phyloP scores from a whole-genome alignment of 2,797 vertebrate genomes.

The Dendrocincla fuliginosa region DNA sequence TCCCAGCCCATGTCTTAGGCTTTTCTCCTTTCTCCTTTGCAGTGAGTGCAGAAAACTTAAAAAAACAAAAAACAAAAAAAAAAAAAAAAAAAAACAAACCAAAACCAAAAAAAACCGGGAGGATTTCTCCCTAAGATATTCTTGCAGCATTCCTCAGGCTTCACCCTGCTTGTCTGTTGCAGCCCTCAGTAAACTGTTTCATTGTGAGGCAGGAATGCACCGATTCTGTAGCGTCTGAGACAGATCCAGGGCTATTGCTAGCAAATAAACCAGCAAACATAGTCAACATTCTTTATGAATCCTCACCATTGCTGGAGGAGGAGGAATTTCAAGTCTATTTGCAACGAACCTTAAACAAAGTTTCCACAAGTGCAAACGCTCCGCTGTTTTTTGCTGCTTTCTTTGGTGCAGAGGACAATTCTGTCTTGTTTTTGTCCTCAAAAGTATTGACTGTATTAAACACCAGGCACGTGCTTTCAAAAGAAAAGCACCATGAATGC shows the following conservation, averaged over 20 bases:
- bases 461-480: conserved; percentile 75
- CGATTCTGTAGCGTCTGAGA: neutral
- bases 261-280: neutral
- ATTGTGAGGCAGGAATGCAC: neutral
- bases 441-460: conserved; percentile 59
- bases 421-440: conserved; percentile 10
- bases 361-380: neutral
- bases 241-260: neutral
- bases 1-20: neutral
- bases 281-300: neutral
- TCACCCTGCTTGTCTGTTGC: neutral
- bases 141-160: neutral
- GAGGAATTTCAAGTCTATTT: conserved; percentile 17
- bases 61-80: neutral
- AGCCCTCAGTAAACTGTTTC: neutral
- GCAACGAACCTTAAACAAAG: neutral
- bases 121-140: neutral
- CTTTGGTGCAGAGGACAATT: conserved; percentile 18
- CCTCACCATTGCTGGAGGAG: neutral
- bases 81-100: neutral
- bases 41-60: neutral
- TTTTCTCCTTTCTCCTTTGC: conserved; percentile 3
- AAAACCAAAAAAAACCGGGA: neutral
- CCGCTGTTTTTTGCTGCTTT: neutral
- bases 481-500: conserved; percentile 73